These are phyloP conservation scores for Gallinago undulata DNA, from an alignment of 2,113 vertebrate species.

Conservation along the genomic window DNA sequence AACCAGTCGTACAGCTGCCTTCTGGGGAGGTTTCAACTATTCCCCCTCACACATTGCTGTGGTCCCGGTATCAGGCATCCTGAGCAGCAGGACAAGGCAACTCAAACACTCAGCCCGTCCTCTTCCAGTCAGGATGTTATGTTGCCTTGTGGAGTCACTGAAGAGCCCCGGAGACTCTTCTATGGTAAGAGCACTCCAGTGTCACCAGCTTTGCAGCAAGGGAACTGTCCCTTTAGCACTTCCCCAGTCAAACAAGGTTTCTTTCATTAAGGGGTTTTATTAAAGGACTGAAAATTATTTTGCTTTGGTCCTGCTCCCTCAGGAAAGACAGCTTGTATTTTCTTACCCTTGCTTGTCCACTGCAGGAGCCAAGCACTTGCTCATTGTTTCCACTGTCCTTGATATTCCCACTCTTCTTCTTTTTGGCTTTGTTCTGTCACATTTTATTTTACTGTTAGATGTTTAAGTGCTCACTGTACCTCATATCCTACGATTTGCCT, in stretches of 20 bases:
- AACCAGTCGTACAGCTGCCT: slow-evolving; percentile 79
- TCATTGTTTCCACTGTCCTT: slow-evolving; percentile 17
- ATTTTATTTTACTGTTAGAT: not conserved
- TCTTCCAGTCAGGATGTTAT: slow-evolving; percentile 82
- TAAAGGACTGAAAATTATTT: not conserved
- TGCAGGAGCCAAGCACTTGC: not conserved
- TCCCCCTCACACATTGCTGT: slow-evolving; percentile 81
- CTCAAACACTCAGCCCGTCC: slow-evolving; percentile 81
- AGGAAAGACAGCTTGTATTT: slow-evolving; percentile 4
- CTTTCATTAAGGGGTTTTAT: not conserved
- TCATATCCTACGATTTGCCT: not conserved
- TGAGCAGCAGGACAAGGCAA: slow-evolving; percentile 83
- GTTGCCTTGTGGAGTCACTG: slow-evolving; percentile 84
- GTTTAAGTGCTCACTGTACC: not conserved
- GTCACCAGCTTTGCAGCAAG: slow-evolving; percentile 57
- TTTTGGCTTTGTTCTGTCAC: not conserved
- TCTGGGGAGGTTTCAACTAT: slow-evolving; percentile 78
- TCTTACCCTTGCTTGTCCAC: not conserved
- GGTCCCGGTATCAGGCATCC: slow-evolving; percentile 77
- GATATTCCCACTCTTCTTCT: not conserved
- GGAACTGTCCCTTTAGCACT: slow-evolving; percentile 38
- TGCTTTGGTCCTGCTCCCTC: not conserved
- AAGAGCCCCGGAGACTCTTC: slow-evolving; percentile 83
- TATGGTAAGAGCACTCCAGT: slow-evolving; percentile 79
- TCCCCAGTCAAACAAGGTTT: not conserved